Base-by-base conservation (phyloP, 2,888 invertebrate species). In the Mimas tiliae region DNA sequence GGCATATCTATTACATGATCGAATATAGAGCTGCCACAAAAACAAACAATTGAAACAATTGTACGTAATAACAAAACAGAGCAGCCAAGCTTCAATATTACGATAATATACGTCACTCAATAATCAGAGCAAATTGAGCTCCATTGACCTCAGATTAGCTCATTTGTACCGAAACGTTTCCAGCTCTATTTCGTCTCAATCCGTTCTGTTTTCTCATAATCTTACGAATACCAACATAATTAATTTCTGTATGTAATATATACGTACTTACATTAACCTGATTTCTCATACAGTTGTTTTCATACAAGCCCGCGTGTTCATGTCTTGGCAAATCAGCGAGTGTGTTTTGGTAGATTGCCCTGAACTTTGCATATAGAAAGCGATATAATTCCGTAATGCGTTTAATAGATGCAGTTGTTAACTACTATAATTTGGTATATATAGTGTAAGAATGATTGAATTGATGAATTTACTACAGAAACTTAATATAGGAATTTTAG, bases 271-370 rank as follows among this genome's bases (percentile, higher is more conserved):
- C 55, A 68, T 65, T 67, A 74, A 64, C 66, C 68, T 63, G 47
- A 69, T 62, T 64, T 72, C 71, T 77, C 74, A 78, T 76, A 75
- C 71, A 58, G 58, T 58, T 58, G 58, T 38, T 58, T 58, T 42
- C 63, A 27, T 33, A 48, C 11, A 47, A 47, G 16, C 8, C 47
- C 19, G n/a, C 48, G 63, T 48, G 19, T 74, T 62, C 55, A 12
- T n/a, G 50, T 74, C 67, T 89, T 90, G 90, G 89, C 88, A 88
- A 83, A 84, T 84, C 80, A 78, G 77, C 76, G 80, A 81, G 80
- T 79, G 69, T 68, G 66, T 77, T 78, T 90, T 91, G 88, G 89
- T 89, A 76, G 80, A 74, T 85, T 89, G 88, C 90, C 90, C 86
- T 89, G 80, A 80, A 82, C 81, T 80, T 79, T 76, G 73, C 71